Evolutionary conservation across 2,113 vertebrate species (phyloP).

Genomic region (Petaurus breviceps): DNA sequence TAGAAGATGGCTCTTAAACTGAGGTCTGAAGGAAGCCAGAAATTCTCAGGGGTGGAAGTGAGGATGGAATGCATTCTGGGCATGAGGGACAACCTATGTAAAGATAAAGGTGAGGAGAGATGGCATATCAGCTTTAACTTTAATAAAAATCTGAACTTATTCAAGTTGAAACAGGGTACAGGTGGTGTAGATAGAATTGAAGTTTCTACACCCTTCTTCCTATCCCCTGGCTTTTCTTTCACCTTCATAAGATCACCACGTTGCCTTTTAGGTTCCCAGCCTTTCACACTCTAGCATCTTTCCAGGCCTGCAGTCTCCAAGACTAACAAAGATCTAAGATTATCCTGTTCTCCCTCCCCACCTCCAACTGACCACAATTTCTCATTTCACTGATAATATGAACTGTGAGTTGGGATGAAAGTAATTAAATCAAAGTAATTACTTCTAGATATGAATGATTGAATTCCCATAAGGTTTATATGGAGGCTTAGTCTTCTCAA

Average conservation of each 20-base stretch:
- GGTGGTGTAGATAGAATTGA: neutral
- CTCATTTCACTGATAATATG: neutral
- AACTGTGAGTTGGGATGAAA: neutral
- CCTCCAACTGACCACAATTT: neutral
- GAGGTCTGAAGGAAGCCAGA: neutral
- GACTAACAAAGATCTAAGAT: neutral
- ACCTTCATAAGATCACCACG: neutral
- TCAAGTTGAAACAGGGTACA: neutral
- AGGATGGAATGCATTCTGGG: neutral
- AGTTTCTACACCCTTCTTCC: neutral
- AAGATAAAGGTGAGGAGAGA: neutral
- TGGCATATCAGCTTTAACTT: neutral
- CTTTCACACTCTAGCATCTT: neutral
- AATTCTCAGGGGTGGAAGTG: neutral
- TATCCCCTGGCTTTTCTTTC: neutral
- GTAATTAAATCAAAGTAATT: neutral
- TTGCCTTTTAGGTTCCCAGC: neutral
- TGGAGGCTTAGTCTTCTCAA: neutral
- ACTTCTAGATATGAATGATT: neutral
- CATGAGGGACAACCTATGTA: neutral
- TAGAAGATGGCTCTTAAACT: neutral
- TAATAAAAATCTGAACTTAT: neutral
- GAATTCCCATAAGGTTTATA: neutral
- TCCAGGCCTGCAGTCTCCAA: neutral
- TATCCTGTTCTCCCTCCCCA: neutral